A percentile compares a stretch with the other conserved stretches of the same genome.
phyloP scores from a whole-genome alignment of 2,888 invertebrate species.

The Choristoneura rosaceana region DNA sequence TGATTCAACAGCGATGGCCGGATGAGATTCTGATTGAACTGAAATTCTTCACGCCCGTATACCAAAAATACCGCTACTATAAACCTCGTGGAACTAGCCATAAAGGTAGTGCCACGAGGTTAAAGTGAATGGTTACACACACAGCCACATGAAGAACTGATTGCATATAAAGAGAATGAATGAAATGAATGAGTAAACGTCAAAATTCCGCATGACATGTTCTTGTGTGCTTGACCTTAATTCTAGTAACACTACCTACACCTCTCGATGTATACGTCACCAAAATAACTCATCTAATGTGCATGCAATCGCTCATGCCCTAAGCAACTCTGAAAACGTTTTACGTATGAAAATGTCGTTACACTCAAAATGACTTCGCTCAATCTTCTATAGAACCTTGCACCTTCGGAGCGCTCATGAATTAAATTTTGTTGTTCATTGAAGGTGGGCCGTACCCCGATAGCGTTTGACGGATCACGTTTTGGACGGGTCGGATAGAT shows the following conservation, averaged over 20 bases:
- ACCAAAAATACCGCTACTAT: not conserved
- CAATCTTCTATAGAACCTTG: constrained; percentile 45
- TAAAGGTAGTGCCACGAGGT: too few relatives aligned
- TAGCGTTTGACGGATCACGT: constrained; percentile 79
- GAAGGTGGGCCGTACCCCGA: constrained; percentile 65
- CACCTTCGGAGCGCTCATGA: constrained; percentile 47
- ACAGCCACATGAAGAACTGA: too few relatives aligned
- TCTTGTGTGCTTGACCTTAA: too few relatives aligned
- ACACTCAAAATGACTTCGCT: constrained; percentile 44
- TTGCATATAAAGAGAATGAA: too few relatives aligned
- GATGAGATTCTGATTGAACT: not conserved
- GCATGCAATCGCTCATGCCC: constrained; percentile 22
- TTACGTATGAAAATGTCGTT: constrained; percentile 36
- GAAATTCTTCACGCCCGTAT: not conserved
- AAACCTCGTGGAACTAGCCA: too few relatives aligned
- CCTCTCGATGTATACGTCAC: not conserved
- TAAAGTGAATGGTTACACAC: too few relatives aligned
- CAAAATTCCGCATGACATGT: too few relatives aligned
- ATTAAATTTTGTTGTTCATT: constrained; percentile 76
- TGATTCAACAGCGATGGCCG: too few relatives aligned
- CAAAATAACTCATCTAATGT: constrained; percentile 18
- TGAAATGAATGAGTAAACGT: too few relatives aligned
- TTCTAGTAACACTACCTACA: too few relatives aligned
- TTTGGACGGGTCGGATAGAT: constrained; percentile 74
- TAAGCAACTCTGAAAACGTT: constrained; percentile 13